Evolutionary conservation across 2,797 vertebrate genomes (phyloP).

Genomic region (Poeciliopsis infans): DNA sequence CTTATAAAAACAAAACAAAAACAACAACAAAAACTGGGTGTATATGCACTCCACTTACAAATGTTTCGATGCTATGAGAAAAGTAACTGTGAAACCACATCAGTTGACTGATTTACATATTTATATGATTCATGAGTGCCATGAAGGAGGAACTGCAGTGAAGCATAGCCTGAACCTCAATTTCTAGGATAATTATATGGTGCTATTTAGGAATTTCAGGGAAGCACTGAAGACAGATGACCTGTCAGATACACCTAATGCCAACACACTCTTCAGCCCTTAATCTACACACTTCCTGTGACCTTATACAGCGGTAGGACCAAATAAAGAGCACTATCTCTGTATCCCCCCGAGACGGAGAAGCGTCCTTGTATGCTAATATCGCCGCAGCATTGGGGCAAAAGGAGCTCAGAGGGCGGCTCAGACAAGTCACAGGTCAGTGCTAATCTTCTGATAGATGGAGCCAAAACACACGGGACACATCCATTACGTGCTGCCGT

Average conservation of each 20-base stretch:
- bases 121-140: slow-evolving; percentile 65
- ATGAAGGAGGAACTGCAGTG: slow-evolving; percentile 48
- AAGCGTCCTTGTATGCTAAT: slow-evolving; percentile 80
- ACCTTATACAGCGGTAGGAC: slow-evolving; percentile 61
- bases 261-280: slow-evolving; percentile 65
- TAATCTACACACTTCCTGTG: slow-evolving; percentile 76
- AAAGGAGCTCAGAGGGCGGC: slow-evolving; percentile 72
- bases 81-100: slow-evolving; percentile 59
- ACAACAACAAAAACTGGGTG: not conserved
- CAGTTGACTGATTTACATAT: slow-evolving; percentile 72
- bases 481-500: slow-evolving; percentile 78
- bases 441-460: slow-evolving; percentile 85
- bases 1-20: slow-evolving; percentile 31
- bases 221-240: slow-evolving; percentile 69
- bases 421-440: slow-evolving; percentile 79
- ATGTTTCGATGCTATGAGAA: slow-evolving; percentile 36
- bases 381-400: slow-evolving; percentile 53
- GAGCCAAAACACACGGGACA: slow-evolving; percentile 74
- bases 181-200: slow-evolving; percentile 68
- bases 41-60: slow-evolving; percentile 43
- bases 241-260: slow-evolving; percentile 73
- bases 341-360: slow-evolving; percentile 69
- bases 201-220: slow-evolving; percentile 69
- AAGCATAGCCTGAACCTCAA: slow-evolving; percentile 59
- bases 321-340: slow-evolving; percentile 79